Conservation (phyloP, 2,888 invertebrate species). For the Acanthosepion pharaonis region DNA sequence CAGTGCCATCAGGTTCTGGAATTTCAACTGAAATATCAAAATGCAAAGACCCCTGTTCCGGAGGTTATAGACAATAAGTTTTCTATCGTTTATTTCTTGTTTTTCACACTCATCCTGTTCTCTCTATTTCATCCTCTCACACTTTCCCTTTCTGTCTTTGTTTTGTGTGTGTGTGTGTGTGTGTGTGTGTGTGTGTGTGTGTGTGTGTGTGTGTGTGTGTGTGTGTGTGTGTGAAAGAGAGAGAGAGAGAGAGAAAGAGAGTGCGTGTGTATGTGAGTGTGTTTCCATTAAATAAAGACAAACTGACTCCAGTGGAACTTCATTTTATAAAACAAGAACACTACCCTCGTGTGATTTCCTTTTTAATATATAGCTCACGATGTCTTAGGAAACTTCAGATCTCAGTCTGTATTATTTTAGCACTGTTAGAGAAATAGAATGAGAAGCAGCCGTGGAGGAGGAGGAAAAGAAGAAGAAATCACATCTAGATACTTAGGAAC, state of each 20-base stretch:
- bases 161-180: neutral
- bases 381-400: neutral
- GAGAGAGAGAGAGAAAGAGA: too few species aligned
- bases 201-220: neutral
- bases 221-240: neutral
- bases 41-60: neutral
- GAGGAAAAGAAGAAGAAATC: too few species aligned
- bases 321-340: neutral
- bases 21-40: neutral
- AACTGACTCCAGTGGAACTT: neutral
- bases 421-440: too few species aligned
- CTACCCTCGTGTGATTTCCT: neutral
- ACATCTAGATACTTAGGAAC: too few species aligned
- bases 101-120: neutral
- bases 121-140: neutral
- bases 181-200: neutral
- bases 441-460: too few species aligned
- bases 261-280: neutral
- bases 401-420: neutral
- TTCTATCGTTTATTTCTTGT: neutral
- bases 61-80: neutral
- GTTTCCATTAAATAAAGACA: neutral
- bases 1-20: neutral
- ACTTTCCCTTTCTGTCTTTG: neutral
- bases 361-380: neutral